Evolutionary conservation across 2,888 invertebrate species (phyloP).

Genomic region (Drosophila tripunctata): DNA sequence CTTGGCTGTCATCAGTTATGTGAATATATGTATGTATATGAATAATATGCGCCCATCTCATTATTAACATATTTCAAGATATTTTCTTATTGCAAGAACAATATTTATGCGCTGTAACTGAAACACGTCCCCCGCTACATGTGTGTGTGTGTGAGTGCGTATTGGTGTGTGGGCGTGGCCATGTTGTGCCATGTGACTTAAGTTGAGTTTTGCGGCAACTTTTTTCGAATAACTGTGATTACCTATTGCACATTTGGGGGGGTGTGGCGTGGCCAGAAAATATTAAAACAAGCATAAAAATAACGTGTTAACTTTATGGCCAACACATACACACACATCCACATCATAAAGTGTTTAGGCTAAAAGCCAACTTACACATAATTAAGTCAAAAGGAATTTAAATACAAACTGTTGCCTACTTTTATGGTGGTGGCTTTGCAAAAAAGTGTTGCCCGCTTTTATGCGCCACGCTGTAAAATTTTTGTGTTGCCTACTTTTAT

Average conservation of each 20-base stretch:
- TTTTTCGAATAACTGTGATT: constrained; percentile 61
- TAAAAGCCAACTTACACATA: constrained; percentile 12
- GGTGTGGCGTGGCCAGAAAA: constrained; percentile 30
- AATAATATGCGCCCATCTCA: constrained; percentile 61
- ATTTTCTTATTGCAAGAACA: constrained; percentile 67
- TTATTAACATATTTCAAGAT: constrained; percentile 76
- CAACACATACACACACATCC: constrained; percentile 54
- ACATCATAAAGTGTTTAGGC: constrained; percentile 29
- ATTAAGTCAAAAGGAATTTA: constrained; percentile 26
- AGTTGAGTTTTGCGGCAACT: constrained; percentile 51
- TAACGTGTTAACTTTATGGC: constrained; percentile 67
- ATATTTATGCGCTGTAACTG: constrained; percentile 54
- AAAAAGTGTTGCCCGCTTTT: constrained; percentile 5
- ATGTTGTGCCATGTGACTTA: constrained; percentile 66
- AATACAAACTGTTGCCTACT: constrained; percentile 32
- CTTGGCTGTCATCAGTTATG: background rate
- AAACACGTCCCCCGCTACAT: constrained; percentile 42
- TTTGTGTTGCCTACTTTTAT: constrained; percentile 37
- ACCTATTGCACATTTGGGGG: constrained; percentile 49
- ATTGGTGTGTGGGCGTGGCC: constrained; percentile 67
- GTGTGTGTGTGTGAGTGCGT: constrained; percentile 11
- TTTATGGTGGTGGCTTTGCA: too few species aligned
- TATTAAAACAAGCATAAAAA: constrained; percentile 6
- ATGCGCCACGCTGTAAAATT: background rate
- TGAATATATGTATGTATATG: constrained; percentile 41